Conservation (phyloP, 2,888 invertebrate genomes). For the Sinopyrophorus schimmeli region DNA sequence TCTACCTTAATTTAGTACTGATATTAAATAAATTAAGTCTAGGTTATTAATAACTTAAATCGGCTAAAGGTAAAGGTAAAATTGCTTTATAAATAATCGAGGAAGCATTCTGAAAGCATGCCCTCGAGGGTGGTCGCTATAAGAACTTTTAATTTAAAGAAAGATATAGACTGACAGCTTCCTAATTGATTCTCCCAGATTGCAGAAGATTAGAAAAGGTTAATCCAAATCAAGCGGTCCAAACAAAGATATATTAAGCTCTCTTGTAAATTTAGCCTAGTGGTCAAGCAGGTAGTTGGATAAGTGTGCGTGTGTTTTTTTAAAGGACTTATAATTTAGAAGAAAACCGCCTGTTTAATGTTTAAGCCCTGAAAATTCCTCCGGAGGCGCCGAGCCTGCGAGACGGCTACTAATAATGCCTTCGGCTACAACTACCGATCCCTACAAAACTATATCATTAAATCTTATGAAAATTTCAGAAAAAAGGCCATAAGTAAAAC, state of each 20-base stretch:
- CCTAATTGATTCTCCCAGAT: slow-evolving; percentile 20
- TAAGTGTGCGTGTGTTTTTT: slow-evolving; percentile 29
- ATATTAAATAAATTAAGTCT: too few relatives aligned
- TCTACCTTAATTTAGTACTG: too few relatives aligned
- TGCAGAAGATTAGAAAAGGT: slow-evolving; percentile 8
- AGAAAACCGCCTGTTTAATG: slow-evolving; percentile 20
- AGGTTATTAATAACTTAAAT: too few relatives aligned
- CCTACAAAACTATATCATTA: slow-evolving; percentile 37
- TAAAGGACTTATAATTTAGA: slow-evolving; percentile 28
- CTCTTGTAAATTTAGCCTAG: slow-evolving; percentile 10
- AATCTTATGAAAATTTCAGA: slow-evolving; percentile 35
- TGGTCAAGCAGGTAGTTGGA: slow-evolving; percentile 31
- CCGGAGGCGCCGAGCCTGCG: slow-evolving; percentile 32
- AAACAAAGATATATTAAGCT: slow-evolving; percentile 15
- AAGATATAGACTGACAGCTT: slow-evolving; percentile 10
- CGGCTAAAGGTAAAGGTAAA: too few relatives aligned
- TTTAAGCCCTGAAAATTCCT: slow-evolving; percentile 23
- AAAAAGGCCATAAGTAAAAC: slow-evolving; percentile 29
- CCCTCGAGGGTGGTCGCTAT: slow-evolving; percentile 3
- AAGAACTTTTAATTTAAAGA: slow-evolving; percentile 18
- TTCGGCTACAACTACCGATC: slow-evolving; percentile 30
- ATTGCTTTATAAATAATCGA: too few relatives aligned
- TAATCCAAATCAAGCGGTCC: slow-evolving; percentile 3
- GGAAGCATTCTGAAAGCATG: too few relatives aligned
- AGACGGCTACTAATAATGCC: slow-evolving; percentile 29